These are phyloP conservation scores for Serilophus lunatus DNA, from an alignment of 2,113 vertebrate genomes.

Conservation along the genomic window DNA sequence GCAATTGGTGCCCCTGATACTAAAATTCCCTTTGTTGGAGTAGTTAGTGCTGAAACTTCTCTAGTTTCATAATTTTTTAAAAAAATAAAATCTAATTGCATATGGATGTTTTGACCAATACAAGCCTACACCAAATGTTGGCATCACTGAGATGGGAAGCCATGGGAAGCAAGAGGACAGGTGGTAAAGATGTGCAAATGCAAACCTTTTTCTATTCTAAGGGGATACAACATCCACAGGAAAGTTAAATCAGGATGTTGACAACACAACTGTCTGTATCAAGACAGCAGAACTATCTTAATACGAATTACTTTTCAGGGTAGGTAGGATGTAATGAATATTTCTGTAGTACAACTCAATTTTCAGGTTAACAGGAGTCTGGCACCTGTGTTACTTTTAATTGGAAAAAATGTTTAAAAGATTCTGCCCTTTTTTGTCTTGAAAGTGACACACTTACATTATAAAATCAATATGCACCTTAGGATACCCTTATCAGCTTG, in stretches of 20 bases:
- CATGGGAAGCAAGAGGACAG: not conserved
- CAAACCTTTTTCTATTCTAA: not conserved
- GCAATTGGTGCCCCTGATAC: not conserved
- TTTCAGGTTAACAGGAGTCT: not conserved
- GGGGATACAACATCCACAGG: not conserved
- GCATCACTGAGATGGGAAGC: not conserved
- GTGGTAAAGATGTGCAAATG: fast-evolving
- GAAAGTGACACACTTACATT: not conserved
- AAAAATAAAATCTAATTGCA: not conserved
- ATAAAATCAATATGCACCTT: not conserved
- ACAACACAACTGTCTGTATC: not conserved
- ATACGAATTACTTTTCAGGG: not conserved
- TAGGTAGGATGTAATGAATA: not conserved
- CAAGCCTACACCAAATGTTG: not conserved
- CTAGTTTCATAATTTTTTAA: not conserved
- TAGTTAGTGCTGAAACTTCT: not conserved
- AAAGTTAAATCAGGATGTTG: not conserved
- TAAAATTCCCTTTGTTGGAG: not conserved
- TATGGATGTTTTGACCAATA: not conserved
- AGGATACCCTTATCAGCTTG: not conserved
- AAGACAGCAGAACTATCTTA: not conserved
- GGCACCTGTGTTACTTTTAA: not conserved
- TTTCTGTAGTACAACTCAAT: not conserved
- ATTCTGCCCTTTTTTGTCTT: not conserved
- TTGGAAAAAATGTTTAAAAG: not conserved